A percentile compares a stretch with the other conserved stretches of the same genome.
phyloP scores from a whole-genome alignment of 2,797 vertebrate genomes.

The Dryobates pubescens region DNA sequence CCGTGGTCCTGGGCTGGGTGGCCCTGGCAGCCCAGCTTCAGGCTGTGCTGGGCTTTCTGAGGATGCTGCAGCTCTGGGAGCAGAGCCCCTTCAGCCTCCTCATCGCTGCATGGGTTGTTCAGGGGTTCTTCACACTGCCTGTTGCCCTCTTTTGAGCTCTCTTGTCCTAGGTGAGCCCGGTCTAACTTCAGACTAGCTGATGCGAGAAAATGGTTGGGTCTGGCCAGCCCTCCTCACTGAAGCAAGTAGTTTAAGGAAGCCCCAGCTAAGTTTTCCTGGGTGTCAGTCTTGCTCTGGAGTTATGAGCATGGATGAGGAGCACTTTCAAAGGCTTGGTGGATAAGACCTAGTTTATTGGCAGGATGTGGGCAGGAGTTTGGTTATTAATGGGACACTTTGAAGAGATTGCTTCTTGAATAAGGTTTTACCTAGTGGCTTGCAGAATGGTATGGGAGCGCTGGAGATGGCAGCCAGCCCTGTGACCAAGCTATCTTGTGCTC shows the following conservation, averaged over 20 bases:
- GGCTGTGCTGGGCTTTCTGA: neutral
- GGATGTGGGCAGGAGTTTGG: neutral
- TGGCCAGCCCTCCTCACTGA: neutral
- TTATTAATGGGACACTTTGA: neutral
- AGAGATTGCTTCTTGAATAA: neutral
- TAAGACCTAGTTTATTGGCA: neutral
- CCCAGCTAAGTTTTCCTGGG: neutral
- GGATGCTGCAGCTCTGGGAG: neutral
- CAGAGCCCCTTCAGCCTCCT: neutral
- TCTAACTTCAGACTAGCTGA: neutral
- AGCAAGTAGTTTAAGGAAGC: neutral
- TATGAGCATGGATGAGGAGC: neutral
- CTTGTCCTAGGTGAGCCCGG: neutral
- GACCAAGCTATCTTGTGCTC: accelerated
- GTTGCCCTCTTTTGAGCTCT: neutral
- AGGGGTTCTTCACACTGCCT: neutral
- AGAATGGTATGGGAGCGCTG: neutral
- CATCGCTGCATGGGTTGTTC: neutral
- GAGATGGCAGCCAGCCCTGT: neutral
- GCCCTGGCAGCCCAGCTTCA: neutral
- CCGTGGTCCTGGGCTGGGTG: neutral
- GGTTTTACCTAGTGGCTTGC: neutral
- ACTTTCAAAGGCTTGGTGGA: neutral
- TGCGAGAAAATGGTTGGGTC: neutral
- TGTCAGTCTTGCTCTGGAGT: neutral